phyloP scores from a whole-genome alignment of 1,140 invertebrate genomes.

The Colletes latitarsis region DNA sequence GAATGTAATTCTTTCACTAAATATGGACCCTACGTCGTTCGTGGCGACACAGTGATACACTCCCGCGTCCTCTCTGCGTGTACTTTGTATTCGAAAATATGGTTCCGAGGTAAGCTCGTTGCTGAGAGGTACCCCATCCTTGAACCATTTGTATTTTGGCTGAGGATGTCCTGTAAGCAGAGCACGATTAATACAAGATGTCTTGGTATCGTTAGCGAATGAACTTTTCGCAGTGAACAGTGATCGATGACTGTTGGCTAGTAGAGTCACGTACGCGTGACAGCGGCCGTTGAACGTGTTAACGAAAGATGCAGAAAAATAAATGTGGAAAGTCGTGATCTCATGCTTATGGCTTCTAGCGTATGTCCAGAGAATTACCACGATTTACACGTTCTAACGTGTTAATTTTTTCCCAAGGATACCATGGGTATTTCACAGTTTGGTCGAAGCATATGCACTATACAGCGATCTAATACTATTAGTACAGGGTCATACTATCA shows the following conservation, averaged over 20 bases:
- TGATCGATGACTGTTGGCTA: too few species aligned
- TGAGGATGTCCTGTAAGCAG: constrained; percentile 88
- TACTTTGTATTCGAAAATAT: constrained; percentile 91
- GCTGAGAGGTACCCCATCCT: constrained; percentile 88
- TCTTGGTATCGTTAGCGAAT: too few species aligned
- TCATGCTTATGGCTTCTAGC: neutral
- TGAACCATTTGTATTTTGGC: constrained; percentile 94
- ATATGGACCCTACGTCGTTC: constrained; percentile 94
- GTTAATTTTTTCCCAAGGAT: neutral
- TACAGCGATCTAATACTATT: constrained; percentile 73
- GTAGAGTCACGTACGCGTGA: too few species aligned
- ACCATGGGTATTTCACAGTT: constrained; percentile 7
- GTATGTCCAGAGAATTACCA: neutral
- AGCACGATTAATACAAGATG: neutral
- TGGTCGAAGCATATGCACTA: neutral
- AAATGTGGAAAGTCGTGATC: neutral
- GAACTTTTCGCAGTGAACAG: too few species aligned
- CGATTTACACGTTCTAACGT: neutral
- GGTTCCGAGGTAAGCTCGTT: constrained; percentile 87
- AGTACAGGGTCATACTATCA: constrained; percentile 76
- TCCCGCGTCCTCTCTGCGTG: constrained; percentile 90
- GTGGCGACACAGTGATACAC: constrained; percentile 94
- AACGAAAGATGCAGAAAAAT: constrained; percentile 7
- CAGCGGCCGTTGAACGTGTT: too few species aligned
- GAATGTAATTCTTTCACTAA: constrained; percentile 93